phyloP scores from a whole-genome alignment of 2,888 invertebrate species.

The Copidosoma aretas region DNA sequence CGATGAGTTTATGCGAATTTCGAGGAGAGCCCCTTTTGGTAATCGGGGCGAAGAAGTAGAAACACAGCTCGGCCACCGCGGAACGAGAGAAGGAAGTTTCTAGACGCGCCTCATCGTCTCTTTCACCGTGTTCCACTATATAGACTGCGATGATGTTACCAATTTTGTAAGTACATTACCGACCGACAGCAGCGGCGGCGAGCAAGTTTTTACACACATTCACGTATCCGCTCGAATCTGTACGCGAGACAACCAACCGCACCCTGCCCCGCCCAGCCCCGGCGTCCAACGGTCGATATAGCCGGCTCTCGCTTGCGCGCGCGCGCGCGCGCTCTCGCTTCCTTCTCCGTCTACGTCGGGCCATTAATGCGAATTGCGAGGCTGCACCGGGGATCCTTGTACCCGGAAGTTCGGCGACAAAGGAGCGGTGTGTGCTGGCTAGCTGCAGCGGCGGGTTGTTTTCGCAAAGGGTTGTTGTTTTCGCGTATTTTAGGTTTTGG shows the following conservation, averaged over 20 bases:
- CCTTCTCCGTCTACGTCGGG: background rate
- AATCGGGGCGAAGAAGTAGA: background rate
- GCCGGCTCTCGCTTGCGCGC: constrained; percentile 40
- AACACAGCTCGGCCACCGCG: no score
- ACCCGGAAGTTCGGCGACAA: no score
- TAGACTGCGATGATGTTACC: no score
- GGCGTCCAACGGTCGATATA: constrained; percentile 57
- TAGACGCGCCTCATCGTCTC: constrained; percentile 49
- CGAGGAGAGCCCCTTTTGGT: no score
- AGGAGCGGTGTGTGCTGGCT: no score
- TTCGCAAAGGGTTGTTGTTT: no score
- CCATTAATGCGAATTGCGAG: no score
- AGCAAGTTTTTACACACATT: constrained; percentile 45
- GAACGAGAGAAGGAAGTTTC: constrained; percentile 40
- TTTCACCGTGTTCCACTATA: constrained; percentile 10
- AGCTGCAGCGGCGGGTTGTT: no score
- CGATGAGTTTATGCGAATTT: background rate
- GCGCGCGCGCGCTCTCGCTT: constrained; percentile 1
- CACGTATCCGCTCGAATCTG: constrained; percentile 34
- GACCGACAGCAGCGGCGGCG: background rate
- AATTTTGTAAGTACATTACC: no score
- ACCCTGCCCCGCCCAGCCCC: constrained; percentile 62
- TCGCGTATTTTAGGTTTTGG: no score
- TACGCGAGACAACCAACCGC: constrained; percentile 52
- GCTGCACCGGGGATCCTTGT: no score